Evolutionary conservation across 2,888 invertebrate species (phyloP).

Genomic region (Patella pellucida): DNA sequence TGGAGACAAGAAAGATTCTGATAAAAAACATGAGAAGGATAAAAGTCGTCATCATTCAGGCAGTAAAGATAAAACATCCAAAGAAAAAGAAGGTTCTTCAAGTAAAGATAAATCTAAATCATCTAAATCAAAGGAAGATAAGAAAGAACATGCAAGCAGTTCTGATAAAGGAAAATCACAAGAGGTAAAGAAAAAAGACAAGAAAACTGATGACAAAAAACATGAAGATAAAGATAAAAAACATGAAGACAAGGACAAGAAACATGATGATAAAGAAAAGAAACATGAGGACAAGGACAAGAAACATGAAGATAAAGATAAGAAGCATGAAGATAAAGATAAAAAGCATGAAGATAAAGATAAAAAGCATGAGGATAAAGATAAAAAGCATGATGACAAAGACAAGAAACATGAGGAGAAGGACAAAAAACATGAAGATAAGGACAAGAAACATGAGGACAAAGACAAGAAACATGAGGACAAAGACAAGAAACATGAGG

Average conservation of each 20-base stretch:
- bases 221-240: too few species aligned
- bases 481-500: constrained; percentile 38
- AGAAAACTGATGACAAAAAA: constrained; percentile 23
- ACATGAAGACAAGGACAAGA: too few species aligned
- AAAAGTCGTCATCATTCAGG: constrained; percentile 33
- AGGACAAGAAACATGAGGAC: constrained; percentile 26
- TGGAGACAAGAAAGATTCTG: constrained; percentile 21
- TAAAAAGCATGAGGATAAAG: constrained; percentile 32
- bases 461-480: constrained; percentile 39
- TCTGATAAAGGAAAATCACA: constrained; percentile 30
- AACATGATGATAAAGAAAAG: neutral
- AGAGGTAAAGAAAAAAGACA: constrained; percentile 31
- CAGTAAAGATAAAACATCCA: constrained; percentile 29
- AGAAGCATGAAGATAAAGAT: constrained; percentile 40
- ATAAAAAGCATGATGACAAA: constrained; percentile 29
- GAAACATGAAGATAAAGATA: constrained; percentile 33
- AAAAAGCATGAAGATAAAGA: constrained; percentile 31
- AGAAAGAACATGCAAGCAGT: constrained; percentile 30
- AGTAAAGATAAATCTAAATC: constrained; percentile 28
- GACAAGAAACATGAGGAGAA: constrained; percentile 40
- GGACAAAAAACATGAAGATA: constrained; percentile 32
- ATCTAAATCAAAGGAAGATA: constrained; percentile 30
- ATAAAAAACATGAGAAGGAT: constrained; percentile 38
- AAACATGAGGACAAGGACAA: constrained; percentile 30
- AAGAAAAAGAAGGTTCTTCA: constrained; percentile 26